Evolutionary conservation across 2,888 invertebrate genomes (phyloP).

Genomic region (Andrena bucephala): DNA sequence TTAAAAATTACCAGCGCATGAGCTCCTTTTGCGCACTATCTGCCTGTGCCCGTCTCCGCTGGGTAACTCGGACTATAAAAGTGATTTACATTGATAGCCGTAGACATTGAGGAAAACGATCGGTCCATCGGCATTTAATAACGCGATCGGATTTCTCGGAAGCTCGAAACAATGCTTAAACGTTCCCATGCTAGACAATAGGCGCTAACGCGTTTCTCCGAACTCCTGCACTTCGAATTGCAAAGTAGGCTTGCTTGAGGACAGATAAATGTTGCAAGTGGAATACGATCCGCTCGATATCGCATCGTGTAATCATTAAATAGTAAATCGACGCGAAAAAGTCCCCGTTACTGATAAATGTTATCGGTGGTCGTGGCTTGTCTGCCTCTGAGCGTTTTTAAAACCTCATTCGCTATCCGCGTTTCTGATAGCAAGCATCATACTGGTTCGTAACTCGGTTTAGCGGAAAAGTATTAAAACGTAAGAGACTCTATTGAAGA

Average conservation of each 20-base stretch:
- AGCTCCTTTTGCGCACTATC: not conserved
- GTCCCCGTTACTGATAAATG: slow-evolving; percentile 23
- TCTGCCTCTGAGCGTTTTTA: not conserved
- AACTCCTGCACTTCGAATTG: not conserved
- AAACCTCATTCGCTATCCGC: not conserved
- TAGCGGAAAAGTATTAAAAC: not conserved
- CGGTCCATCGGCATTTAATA: slow-evolving; percentile 3
- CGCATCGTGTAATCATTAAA: not conserved
- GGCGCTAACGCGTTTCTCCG: too few relatives aligned
- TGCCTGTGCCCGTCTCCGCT: slow-evolving; percentile 10
- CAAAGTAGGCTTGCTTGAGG: not conserved
- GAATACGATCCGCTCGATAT: not conserved
- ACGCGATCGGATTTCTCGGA: slow-evolving; percentile 4
- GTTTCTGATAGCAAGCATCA: not conserved
- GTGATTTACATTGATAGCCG: slow-evolving; percentile 28
- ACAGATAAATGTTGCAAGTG: not conserved
- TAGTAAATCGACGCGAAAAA: not conserved
- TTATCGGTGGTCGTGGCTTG: slow-evolving; percentile 16
- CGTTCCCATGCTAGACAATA: not conserved
- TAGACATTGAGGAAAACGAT: not conserved
- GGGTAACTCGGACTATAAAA: slow-evolving; percentile 30
- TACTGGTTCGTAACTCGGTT: not conserved
- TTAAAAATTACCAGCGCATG: slow-evolving; percentile 44
- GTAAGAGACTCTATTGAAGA: not conserved
- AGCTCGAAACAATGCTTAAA: not conserved